These are phyloP conservation scores for Nanorana parkeri DNA, from an alignment of 2,113 vertebrate species.

Conservation along the genomic window DNA sequence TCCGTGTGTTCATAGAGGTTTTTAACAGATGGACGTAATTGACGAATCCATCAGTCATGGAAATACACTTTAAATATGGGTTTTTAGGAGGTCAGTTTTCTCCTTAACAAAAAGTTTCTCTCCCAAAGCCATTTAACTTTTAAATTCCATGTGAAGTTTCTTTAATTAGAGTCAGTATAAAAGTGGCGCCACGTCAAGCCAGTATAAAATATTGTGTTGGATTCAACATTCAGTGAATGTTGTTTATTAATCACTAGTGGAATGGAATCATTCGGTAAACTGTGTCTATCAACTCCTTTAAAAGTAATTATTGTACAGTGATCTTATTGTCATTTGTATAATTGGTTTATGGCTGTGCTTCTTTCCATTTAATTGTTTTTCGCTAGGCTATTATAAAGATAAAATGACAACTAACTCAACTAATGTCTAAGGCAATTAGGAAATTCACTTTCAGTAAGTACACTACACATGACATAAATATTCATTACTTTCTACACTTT, in stretches of 20 bases:
- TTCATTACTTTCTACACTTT: conserved; percentile 17
- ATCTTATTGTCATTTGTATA: conserved; percentile 44
- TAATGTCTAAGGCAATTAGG: conserved; percentile 25
- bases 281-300: neutral
- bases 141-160: no score
- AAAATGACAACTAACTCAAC: conserved; percentile 38
- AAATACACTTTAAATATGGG: no score
- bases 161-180: no score
- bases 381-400: conserved; percentile 40
- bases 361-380: conserved; percentile 44
- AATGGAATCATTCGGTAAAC: conserved; percentile 1
- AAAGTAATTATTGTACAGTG: conserved; percentile 41
- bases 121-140: no score
- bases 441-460: conserved; percentile 8
- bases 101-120: no score
- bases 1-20: no score
- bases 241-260: conserved; percentile 37
- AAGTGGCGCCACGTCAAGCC: neutral
- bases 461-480: conserved; percentile 7
- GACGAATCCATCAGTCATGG: no score
- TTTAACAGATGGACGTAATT: no score
- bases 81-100: no score
- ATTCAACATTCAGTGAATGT: neutral
- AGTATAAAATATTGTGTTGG: neutral
- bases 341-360: conserved; percentile 43